Evolutionary conservation across 2,888 invertebrate genomes (phyloP), one percentile per base, ranked within the genome.

Genomic region (Lacanobia oleracea): DNA sequence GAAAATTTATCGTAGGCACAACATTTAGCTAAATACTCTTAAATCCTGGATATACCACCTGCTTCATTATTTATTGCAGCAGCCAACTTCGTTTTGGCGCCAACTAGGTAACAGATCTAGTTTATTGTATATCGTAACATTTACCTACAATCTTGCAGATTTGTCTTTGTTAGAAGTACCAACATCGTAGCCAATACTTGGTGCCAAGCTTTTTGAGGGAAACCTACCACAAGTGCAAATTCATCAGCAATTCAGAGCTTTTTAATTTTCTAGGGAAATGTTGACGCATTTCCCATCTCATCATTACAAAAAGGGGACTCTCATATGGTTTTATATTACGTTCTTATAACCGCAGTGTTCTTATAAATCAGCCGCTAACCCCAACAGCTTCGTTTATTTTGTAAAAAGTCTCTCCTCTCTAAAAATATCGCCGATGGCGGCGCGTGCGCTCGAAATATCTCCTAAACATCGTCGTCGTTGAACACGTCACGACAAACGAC

Each of bases 391-490:
- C 86, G 93, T 94, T 93, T 94, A 94, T 95, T 95, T 95, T 94
- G 94, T 95, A 94, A 94, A 94, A 95, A 93, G 93, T 93, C 92
- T 90, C 93, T 93, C 93, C 89, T 90, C 90, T 92, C 95, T 95
- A 95, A 94, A 95, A 94, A 95, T 95, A 95, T 84, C 91, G 83
- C 89, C 90, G 88, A 87, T 90, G 91, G 93, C 91, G 92, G 93
- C 94, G 94, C 91, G 89, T 84, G 79, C 82, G 89, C 92, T 91
- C 87, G 88, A 93, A 95, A 94, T 94, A 94, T 92, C 92, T 90
- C 88, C 85, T 83, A 86, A 90, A 90, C 90, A 90, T 89, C 90
- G 88, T 82, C 87, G 87, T 89, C 89, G 89, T 88, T 71, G 68
- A 74, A 87, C 88, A 89, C 91, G 92, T 92, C 91, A 92, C 84